phyloP scores from a whole-genome alignment of 2,888 invertebrate species.

The Meliscaeva auricollis region DNA sequence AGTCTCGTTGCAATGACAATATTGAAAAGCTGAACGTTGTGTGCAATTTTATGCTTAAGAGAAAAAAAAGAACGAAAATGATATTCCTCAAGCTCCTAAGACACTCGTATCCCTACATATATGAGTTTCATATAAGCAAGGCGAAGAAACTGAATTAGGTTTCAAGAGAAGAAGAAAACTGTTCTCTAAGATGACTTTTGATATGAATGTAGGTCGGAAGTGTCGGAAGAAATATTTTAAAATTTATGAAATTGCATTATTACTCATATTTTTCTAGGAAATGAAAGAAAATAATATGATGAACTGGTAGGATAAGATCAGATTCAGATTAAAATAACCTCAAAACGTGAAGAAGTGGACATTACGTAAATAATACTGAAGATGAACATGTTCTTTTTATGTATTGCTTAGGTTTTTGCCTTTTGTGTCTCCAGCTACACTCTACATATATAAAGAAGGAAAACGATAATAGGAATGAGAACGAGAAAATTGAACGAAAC shows the following conservation, averaged over 20 bases:
- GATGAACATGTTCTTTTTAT: background rate
- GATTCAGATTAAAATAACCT: slow-evolving; percentile 33
- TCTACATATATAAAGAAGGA: too few relatives aligned
- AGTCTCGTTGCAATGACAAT: slow-evolving; percentile 64
- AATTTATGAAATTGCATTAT: slow-evolving; percentile 39
- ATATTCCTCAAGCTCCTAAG: background rate
- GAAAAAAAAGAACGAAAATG: slow-evolving; percentile 9
- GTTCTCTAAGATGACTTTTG: slow-evolving; percentile 1
- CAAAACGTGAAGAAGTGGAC: slow-evolving; percentile 1
- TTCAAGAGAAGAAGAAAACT: slow-evolving; percentile 20
- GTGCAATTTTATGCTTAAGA: slow-evolving; percentile 56
- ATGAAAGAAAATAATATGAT: slow-evolving; percentile 37
- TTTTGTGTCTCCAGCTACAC: too few relatives aligned
- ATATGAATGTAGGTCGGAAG: slow-evolving; percentile 47
- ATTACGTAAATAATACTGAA: slow-evolving; percentile 4
- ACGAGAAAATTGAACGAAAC: background rate
- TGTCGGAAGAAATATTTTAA: slow-evolving; percentile 49
- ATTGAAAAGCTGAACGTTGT: slow-evolving; percentile 66
- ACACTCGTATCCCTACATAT: background rate
- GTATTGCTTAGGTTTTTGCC: too few relatives aligned
- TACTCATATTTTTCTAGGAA: slow-evolving; percentile 32
- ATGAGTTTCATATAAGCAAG: slow-evolving; percentile 8
- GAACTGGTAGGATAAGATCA: slow-evolving; percentile 16
- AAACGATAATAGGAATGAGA: background rate
- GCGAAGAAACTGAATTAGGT: slow-evolving; percentile 41